A percentile compares a stretch with the other conserved stretches of the same genome.
Conservation (phyloP, 2,888 invertebrate genomes). For the Ophion ellenae region DNA sequence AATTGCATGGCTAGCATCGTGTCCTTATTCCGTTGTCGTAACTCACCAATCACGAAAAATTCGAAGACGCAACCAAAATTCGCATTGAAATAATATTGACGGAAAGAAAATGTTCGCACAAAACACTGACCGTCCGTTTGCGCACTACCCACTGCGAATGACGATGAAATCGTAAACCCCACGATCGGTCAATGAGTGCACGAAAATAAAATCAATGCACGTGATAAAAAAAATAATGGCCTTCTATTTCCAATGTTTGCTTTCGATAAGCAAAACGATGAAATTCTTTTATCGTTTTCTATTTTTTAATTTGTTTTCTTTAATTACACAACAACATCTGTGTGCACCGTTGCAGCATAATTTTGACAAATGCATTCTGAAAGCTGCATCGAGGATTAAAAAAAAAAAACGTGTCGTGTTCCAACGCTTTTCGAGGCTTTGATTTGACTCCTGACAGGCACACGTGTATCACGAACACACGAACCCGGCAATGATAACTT, state of each 20-base stretch:
- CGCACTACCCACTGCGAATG: constrained; percentile 39
- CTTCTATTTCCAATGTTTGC: no score
- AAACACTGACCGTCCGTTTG: constrained; percentile 44
- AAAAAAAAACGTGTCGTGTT: constrained; percentile 35
- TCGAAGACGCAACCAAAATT: constrained; percentile 24
- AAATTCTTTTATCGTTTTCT: no score
- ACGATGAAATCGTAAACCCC: constrained; percentile 40
- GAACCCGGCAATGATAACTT: constrained; percentile 20
- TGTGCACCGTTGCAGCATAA: no score
- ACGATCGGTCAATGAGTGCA: constrained; percentile 55
- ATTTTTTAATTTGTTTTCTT: no score
- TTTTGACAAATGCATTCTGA: no score
- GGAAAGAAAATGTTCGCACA: constrained; percentile 31
- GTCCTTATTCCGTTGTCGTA: constrained; percentile 71
- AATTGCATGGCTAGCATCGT: constrained; percentile 77
- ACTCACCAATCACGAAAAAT: constrained; percentile 49
- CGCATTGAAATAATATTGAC: constrained; percentile 8
- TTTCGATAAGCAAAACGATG: no score
- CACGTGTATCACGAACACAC: constrained; percentile 1
- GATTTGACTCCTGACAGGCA: constrained; percentile 35
- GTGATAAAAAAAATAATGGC: neutral
- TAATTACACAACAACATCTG: no score
- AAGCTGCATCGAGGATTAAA: neutral
- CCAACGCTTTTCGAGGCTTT: constrained; percentile 53
- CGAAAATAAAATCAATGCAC: constrained; percentile 54